Conservation (phyloP, 2,888 invertebrate species). For the Thymelicus sylvestris region DNA sequence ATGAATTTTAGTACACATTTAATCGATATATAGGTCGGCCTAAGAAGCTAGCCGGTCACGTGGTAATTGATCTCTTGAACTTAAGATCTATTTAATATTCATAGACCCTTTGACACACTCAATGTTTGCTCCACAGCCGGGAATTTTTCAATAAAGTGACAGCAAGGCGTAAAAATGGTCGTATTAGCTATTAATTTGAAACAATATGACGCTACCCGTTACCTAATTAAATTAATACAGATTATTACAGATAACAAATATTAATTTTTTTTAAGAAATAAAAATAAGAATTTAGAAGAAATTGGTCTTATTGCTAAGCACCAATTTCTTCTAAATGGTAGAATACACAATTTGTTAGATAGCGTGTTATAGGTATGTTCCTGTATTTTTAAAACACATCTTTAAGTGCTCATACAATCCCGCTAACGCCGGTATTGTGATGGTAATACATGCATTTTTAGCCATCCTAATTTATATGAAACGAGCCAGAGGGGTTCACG, state of each 20-base stretch:
- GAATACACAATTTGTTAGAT: too few species aligned
- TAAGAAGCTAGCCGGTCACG: slow-evolving; percentile 31
- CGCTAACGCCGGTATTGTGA: slow-evolving; percentile 71
- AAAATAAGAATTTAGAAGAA: too few species aligned
- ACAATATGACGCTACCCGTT: too few species aligned
- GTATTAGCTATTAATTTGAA: slow-evolving; percentile 1
- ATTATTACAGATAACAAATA: too few species aligned
- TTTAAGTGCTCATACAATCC: slow-evolving; percentile 26
- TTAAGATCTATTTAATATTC: slow-evolving; percentile 70
- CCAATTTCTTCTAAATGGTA: too few species aligned
- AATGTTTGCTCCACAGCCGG: slow-evolving; percentile 50
- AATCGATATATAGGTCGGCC: slow-evolving; percentile 7
- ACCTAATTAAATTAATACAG: too few species aligned
- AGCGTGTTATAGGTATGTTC: not conserved
- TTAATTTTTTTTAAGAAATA: too few species aligned
- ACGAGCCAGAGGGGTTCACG: slow-evolving; percentile 73
- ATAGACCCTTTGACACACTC: slow-evolving; percentile 59
- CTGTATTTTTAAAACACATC: not conserved
- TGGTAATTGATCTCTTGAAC: slow-evolving; percentile 61
- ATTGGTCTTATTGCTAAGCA: too few species aligned
- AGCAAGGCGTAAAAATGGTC: slow-evolving; percentile 10
- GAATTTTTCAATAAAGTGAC: slow-evolving; percentile 50
- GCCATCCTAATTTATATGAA: slow-evolving; percentile 73
- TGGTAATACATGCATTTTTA: slow-evolving; percentile 76
- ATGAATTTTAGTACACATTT: too few species aligned